Conservation (phyloP, 2,113 vertebrate genomes). For the Otus sunia region DNA sequence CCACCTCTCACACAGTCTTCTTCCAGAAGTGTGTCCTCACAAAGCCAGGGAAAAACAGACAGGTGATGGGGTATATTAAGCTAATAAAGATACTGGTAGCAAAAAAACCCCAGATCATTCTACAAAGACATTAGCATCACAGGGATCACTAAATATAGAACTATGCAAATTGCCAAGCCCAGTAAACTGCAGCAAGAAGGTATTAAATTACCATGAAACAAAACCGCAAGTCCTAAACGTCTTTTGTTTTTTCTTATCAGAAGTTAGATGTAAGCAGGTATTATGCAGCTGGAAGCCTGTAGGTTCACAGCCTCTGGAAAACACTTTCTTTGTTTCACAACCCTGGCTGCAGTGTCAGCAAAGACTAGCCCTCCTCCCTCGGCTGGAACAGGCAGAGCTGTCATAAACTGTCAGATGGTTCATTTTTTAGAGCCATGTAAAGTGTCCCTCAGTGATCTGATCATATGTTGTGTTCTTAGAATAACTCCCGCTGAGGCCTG, state of each 20-base stretch:
- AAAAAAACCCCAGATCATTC: not conserved
- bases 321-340: not conserved
- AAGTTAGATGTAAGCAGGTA: not conserved
- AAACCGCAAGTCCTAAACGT: not conserved
- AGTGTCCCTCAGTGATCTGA: slow-evolving; percentile 41
- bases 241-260: not conserved
- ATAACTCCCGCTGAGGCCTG: slow-evolving; percentile 40
- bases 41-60: not conserved
- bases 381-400: slow-evolving; percentile 24
- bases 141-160: not conserved
- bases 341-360: not conserved
- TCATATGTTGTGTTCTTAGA: slow-evolving; percentile 58
- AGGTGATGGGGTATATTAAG: not conserved
- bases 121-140: not conserved
- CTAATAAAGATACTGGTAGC: not conserved
- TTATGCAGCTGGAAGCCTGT: not conserved
- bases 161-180: not conserved
- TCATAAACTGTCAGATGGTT: slow-evolving; percentile 33
- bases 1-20: not conserved
- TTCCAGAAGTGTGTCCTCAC: not conserved
- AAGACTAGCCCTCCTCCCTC: not conserved
- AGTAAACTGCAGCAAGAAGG: not conserved
- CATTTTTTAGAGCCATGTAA: slow-evolving; percentile 42
- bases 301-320: not conserved
- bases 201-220: not conserved